A percentile compares a stretch with the other conserved stretches of the same genome.
These are phyloP conservation scores for Centropus bengalensis DNA, from an alignment of 2,113 vertebrate genomes.

Conservation along the genomic window DNA sequence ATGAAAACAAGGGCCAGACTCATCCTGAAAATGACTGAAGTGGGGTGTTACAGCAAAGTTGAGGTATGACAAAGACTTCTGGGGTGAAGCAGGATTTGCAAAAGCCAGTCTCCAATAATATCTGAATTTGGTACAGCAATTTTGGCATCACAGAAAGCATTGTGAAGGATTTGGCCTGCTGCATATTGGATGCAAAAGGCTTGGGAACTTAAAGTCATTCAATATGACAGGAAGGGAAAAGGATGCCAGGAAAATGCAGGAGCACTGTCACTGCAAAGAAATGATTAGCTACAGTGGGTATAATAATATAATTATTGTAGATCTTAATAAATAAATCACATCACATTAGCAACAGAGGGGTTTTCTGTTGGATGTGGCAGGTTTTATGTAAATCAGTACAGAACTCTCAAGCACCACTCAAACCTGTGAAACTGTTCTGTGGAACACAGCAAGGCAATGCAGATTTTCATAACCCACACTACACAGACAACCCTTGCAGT, in stretches of 20 bases:
- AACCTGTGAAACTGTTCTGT: not conserved
- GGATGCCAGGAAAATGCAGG: not conserved
- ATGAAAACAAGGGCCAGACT: not conserved
- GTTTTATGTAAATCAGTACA: not conserved
- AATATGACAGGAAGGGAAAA: not conserved
- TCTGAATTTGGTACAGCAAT: not conserved
- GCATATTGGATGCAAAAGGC: not conserved
- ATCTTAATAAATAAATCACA: conserved; percentile 4
- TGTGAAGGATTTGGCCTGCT: not conserved
- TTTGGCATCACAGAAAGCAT: not conserved
- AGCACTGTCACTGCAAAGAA: not conserved
- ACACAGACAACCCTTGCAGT: not conserved
- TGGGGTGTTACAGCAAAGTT: not conserved
- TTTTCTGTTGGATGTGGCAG: not conserved
- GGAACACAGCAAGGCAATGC: not conserved
- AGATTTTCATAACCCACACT: not conserved
- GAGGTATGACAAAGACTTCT: not conserved
- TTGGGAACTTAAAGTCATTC: not conserved
- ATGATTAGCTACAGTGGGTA: not conserved
- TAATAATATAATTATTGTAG: not conserved
- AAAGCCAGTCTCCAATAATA: not conserved
- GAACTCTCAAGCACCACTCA: not conserved
- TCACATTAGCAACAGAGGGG: not conserved
- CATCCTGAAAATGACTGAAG: not conserved
- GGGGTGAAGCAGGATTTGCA: not conserved